Evolutionary conservation across 2,797 vertebrate genomes (phyloP).

Genomic region (Atherinosoma microstoma): DNA sequence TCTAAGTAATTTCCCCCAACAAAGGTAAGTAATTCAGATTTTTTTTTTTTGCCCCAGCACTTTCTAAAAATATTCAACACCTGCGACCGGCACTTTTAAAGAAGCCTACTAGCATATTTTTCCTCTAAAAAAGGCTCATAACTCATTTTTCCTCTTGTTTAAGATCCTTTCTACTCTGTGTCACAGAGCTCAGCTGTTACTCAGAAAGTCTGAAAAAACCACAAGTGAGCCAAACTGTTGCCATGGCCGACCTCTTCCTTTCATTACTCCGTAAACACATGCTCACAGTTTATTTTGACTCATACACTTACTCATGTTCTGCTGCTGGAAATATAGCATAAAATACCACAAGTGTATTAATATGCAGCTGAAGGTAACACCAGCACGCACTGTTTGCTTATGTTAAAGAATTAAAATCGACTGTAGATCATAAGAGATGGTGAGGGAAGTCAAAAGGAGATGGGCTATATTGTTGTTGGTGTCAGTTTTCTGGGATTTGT

Average conservation of each 20-base stretch:
- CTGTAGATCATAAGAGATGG: not conserved
- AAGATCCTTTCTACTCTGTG: not conserved
- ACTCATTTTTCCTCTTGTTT: not conserved
- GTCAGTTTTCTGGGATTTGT: too few species aligned
- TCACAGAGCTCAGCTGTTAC: not conserved
- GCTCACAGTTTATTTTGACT: not conserved
- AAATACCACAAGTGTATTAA: not conserved
- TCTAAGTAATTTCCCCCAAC: not conserved
- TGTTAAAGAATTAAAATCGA: not conserved
- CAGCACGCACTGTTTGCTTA: too few species aligned
- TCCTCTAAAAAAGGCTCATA: not conserved
- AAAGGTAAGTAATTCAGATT: not conserved
- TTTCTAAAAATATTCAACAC: not conserved
- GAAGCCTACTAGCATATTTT: not conserved
- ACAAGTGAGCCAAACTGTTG: not conserved
- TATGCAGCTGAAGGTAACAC: not conserved
- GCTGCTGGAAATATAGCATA: not conserved
- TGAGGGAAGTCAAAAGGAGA: too few species aligned
- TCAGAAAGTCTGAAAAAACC: not conserved
- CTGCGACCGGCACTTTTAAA: not conserved
- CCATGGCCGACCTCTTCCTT: not conserved
- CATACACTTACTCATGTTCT: not conserved
- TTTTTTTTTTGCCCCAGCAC: not conserved
- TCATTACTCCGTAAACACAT: not conserved
- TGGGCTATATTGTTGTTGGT: too few species aligned